Evolutionary conservation across 2,888 invertebrate genomes (phyloP), one percentile per base, ranked within the genome.

Genomic region (Agrypnus murinus): DNA sequence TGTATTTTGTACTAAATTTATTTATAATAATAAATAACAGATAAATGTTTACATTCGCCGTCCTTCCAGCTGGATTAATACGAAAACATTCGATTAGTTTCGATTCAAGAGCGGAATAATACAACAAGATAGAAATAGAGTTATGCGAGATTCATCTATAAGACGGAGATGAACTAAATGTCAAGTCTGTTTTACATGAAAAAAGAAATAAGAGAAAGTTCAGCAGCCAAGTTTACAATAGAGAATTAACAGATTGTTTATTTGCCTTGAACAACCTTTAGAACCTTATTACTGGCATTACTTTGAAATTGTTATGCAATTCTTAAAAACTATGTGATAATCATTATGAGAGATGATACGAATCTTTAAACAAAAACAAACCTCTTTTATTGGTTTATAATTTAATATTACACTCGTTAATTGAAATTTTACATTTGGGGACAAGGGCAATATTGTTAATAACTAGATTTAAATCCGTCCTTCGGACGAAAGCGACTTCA

Each of bases 21-120:
- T 40, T 69, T 64, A 73, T 71, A 71, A 46, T 69, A 66, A 73
- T 71, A 71, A 68, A 69, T 74, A 69, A 25, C 65, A 36, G 32
- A 36, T 17, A 68, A 25, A 50, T 75, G 75, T 75, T 75, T 75
- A 75, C 67, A 73, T 73, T 73, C 63, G 45, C 45, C 57, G 71
- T 53, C 72, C 69, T 74, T 72, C 68, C 71, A 74, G 64, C 55
- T 71, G 65, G 65, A 66, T 67, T 19, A 19, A 57, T 25, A 58
- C 43, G 60, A 66, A 60, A 60, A 62, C 62, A 62, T 68, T 68
- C 58, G 62, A 63, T 67, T 62, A 48, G 15, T 36, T 50, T 59
- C 48, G 19, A 62, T 43, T 62, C 10, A 55, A 36, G 43, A 53
- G 38, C 32, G 31, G 9, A 14, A 31, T 50, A 50, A 15, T 7